Conservation (phyloP, 2,797 vertebrate genomes). For the Mycteria americana region DNA sequence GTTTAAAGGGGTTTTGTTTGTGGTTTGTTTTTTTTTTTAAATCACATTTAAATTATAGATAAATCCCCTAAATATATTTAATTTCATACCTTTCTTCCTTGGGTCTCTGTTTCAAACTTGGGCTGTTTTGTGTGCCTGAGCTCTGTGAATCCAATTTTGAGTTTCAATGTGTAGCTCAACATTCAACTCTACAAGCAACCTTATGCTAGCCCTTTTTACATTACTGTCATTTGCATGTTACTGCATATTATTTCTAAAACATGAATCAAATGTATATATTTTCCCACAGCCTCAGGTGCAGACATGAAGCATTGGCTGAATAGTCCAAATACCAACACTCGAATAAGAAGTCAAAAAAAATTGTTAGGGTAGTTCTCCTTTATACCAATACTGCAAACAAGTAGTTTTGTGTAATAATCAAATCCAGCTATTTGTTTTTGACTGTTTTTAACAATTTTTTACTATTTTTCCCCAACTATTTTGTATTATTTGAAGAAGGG, state of each 20-base stretch:
- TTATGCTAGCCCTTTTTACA: background rate
- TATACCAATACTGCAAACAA: background rate
- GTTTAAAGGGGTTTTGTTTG: background rate
- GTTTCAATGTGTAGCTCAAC: conserved; percentile 12
- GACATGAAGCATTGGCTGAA: background rate
- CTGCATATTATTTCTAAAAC: background rate
- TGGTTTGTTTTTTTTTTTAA: background rate
- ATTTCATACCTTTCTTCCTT: conserved; percentile 37
- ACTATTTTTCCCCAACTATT: background rate
- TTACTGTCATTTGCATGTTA: background rate
- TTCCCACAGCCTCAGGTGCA: background rate
- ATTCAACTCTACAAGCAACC: background rate
- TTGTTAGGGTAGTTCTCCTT: background rate
- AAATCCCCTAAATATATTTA: background rate
- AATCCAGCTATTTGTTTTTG: background rate
- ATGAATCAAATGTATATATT: background rate
- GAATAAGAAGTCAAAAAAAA: background rate
- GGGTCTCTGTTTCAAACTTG: conserved; percentile 2
- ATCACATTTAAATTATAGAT: background rate
- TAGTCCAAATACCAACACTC: background rate
- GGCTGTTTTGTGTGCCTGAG: conserved; percentile 25
- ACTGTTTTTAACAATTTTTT: background rate
- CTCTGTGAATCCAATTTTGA: background rate
- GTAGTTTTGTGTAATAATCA: background rate
- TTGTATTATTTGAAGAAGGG: background rate